Evolutionary conservation across 1,140 invertebrate genomes (phyloP), one percentile per base, ranked within the genome.

Genomic region (Drepana arcuata): DNA sequence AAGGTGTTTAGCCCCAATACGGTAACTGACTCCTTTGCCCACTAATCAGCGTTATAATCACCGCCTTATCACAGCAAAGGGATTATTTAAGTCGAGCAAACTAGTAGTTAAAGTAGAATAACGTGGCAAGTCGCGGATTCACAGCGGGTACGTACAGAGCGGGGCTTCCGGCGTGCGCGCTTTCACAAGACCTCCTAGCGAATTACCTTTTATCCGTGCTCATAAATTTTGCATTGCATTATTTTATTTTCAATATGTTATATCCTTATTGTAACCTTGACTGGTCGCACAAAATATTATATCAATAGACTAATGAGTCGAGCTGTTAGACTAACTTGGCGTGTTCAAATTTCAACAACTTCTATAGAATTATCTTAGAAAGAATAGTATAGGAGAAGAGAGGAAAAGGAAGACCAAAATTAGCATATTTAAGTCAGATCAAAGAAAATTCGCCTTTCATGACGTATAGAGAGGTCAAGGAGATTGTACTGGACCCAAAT

Each of bases 21-120:
- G 9, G 9, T 14, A 30, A 16, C 30, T 21, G 32, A 43, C 40
- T 32, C 33, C 48, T 42, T 12, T 14, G 40, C 13, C 23, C 15
- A 32, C 25, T 24, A 41, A 42, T 46, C 34, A 40, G 32, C 30
- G 16, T 27, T 26, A 34, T 56, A 56, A 56, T 50, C 16, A 44
- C 41, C 34, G 27, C 36, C 40, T 56, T 51, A 51, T 56, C 53
- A 48, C 41, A 45, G 45, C 30, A 36, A 37, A 45, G 38, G 34
- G 39, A 41, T 41, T 49, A 44, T 35, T 47, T 46, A 41, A 35
- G 29, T 35, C 26, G 14, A 16, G 34, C 16, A 12, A 39, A 48
- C 32, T 26, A 38, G 41, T 44, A 47, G 47, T 50, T 55, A 50
- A 31, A 24, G 37, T 21, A 30, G 35, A 28, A 34, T 40, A 45